phyloP scores from a whole-genome alignment of 2,888 invertebrate genomes.

The Caenorhabditis virilis region DNA sequence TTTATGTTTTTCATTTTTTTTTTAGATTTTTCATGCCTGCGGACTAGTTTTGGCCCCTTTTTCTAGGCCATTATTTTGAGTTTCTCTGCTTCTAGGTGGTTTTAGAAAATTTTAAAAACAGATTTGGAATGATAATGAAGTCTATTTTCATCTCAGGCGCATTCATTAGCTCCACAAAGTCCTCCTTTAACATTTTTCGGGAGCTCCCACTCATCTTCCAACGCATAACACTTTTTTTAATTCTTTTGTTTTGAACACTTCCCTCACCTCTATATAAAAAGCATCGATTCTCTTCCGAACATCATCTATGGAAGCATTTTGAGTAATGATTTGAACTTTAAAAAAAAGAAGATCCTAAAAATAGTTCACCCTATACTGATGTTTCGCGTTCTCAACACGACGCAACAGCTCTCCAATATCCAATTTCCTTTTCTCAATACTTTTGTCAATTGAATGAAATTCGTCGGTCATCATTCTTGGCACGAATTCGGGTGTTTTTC shows the following conservation, averaged over 20 bases:
- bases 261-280: too few species aligned
- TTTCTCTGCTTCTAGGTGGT: too few species aligned
- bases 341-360: neutral
- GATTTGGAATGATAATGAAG: too few species aligned
- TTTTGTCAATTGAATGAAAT: constrained; percentile 14
- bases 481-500: constrained; percentile 17
- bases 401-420: constrained; percentile 18
- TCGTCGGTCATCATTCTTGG: constrained; percentile 24
- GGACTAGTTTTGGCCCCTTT: too few species aligned
- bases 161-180: too few species aligned
- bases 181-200: neutral
- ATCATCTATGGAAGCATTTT: too few species aligned
- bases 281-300: too few species aligned
- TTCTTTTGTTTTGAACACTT: neutral
- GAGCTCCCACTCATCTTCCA: neutral
- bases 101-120: too few species aligned
- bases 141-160: too few species aligned
- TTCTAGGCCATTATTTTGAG: too few species aligned
- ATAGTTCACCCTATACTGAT: constrained; percentile 13
- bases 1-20: too few species aligned
- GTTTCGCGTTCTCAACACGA: constrained; percentile 19
- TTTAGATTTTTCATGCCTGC: too few species aligned
- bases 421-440: constrained; percentile 16
- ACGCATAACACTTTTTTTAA: neutral
- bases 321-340: neutral